phyloP scores from a whole-genome alignment of 2,888 invertebrate species.

The Caenorhabditis sp. region DNA sequence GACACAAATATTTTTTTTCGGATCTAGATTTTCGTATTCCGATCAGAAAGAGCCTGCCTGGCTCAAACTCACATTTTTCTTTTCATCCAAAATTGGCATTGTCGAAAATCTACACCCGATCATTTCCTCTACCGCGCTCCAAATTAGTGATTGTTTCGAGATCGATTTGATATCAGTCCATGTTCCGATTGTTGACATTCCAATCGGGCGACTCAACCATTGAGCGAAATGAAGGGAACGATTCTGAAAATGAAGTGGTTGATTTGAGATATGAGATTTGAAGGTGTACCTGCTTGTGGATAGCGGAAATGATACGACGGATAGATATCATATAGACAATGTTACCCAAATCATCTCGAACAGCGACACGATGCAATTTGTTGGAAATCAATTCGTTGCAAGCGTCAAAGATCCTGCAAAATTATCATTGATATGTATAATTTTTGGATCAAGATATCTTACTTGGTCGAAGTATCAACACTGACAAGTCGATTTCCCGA shows the following conservation, averaged over 20 bases:
- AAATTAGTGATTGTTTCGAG: constrained; percentile 15
- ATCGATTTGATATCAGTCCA: constrained; percentile 42
- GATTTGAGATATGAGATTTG: constrained; percentile 13
- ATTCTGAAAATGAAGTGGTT: constrained; percentile 8
- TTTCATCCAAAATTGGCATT: constrained; percentile 46
- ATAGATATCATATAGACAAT: constrained; percentile 48
- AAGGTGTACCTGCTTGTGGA: constrained; percentile 53
- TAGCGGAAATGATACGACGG: constrained; percentile 48
- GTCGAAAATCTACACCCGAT: constrained; percentile 48
- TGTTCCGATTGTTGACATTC: constrained; percentile 44
- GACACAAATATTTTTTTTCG: not conserved
- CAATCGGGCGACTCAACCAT: constrained; percentile 51
- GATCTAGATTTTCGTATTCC: not conserved
- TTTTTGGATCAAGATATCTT: not conserved
- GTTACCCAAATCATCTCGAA: constrained; percentile 43
- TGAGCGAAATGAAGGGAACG: constrained; percentile 57
- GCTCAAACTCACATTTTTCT: constrained; percentile 14
- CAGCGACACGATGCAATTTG: constrained; percentile 48
- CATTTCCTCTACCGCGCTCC: constrained; percentile 45
- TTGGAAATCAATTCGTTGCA: constrained; percentile 44
- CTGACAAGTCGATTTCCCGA: constrained; percentile 37
- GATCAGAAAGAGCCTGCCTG: too few species aligned
- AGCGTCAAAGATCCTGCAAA: constrained; percentile 43
- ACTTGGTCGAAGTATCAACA: constrained; percentile 1
- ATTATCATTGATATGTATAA: not conserved